A percentile compares a stretch with the other conserved stretches of the same genome.
phyloP scores from a whole-genome alignment of 2,888 invertebrate species.

The Pemphredon lugubris region DNA sequence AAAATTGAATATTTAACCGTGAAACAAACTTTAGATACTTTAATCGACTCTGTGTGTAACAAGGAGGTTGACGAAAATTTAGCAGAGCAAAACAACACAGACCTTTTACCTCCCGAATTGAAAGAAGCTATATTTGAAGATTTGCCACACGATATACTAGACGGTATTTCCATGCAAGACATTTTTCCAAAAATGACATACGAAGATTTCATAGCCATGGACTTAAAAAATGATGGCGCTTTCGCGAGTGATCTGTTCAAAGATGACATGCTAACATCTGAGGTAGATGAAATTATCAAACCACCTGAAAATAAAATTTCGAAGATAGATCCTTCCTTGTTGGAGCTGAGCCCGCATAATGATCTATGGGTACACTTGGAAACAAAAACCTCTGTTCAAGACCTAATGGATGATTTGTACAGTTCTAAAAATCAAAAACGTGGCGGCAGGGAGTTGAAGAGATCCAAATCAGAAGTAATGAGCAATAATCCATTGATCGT shows the following conservation, averaged over 20 bases:
- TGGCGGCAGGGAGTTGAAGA: constrained; percentile 83
- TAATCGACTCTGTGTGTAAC: constrained; percentile 84
- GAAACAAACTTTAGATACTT: constrained; percentile 84
- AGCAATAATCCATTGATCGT: constrained; percentile 81
- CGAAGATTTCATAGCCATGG: constrained; percentile 86
- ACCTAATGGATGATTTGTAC: constrained; percentile 84
- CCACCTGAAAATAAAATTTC: constrained; percentile 68
- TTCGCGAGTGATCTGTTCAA: constrained; percentile 81
- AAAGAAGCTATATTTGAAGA: constrained; percentile 94
- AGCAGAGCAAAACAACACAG: constrained; percentile 88
- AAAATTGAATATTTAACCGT: constrained; percentile 83
- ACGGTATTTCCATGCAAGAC: constrained; percentile 93
- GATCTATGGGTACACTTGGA: constrained; percentile 81
- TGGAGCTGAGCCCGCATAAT: constrained; percentile 75
- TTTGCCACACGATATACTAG: constrained; percentile 90
- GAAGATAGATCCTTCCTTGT: constrained; percentile 68
- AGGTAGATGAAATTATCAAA: constrained; percentile 74
- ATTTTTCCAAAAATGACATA: constrained; percentile 89
- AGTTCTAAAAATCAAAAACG: constrained; percentile 81
- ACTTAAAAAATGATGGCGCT: constrained; percentile 84
- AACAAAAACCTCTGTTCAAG: constrained; percentile 81
- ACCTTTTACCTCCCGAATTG: constrained; percentile 91
- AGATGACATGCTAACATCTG: constrained; percentile 72
- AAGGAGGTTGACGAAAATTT: constrained; percentile 86
- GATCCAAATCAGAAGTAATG: constrained; percentile 86